Conservation (phyloP, 2,113 vertebrate species). For the Physeter macrocephalus region DNA sequence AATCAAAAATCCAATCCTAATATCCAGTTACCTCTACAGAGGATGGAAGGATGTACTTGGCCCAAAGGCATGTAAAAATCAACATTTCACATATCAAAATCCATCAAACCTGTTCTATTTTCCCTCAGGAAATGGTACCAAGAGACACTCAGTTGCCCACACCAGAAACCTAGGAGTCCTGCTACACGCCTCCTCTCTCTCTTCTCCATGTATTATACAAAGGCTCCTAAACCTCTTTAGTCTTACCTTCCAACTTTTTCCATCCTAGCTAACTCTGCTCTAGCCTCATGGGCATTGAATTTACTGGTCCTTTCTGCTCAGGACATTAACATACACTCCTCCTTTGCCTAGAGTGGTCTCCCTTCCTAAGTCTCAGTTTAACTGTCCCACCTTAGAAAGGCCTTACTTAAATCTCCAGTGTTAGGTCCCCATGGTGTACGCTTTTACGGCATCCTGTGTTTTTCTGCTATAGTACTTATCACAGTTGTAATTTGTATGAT, state of each 20-base stretch:
- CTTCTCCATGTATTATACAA: neutral
- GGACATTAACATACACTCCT: neutral
- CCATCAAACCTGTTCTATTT: neutral
- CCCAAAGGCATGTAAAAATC: neutral
- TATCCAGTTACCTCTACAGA: neutral
- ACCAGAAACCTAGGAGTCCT: neutral
- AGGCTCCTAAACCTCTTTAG: neutral
- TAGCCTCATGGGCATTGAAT: neutral
- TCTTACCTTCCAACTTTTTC: neutral
- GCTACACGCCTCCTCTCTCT: neutral
- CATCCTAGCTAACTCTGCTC: neutral
- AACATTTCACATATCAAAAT: neutral
- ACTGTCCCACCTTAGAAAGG: neutral
- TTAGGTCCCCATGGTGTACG: neutral
- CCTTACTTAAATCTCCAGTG: neutral
- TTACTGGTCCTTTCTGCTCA: neutral
- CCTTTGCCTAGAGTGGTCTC: neutral
- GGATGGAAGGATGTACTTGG: neutral
- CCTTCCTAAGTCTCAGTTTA: neutral
- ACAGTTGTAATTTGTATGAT: neutral
- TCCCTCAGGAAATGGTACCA: neutral
- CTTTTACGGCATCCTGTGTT: neutral
- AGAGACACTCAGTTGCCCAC: neutral
- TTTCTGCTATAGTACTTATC: neutral
- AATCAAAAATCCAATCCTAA: neutral